These are phyloP conservation scores for Epirrhoe tristata DNA, from an alignment of 2,888 invertebrate genomes.

Conservation along the genomic window DNA sequence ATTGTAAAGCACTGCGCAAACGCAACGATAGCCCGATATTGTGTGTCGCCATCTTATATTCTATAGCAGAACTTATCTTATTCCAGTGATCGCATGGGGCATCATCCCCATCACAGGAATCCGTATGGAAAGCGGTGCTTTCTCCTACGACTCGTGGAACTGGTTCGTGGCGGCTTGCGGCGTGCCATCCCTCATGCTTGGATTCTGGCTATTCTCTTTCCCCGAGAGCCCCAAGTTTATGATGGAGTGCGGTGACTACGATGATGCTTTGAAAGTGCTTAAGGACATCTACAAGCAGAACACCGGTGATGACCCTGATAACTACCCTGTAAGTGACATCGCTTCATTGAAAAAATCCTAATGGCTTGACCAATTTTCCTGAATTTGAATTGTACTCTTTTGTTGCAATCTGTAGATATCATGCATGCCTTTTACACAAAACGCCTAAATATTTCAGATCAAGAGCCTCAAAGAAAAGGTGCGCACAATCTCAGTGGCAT, in stretches of 20 bases:
- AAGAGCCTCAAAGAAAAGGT: slow-evolving; percentile 89
- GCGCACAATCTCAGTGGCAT: slow-evolving; percentile 87
- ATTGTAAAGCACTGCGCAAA: too few species aligned
- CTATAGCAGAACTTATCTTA: neutral
- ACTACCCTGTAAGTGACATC: slow-evolving; percentile 87
- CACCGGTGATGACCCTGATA: slow-evolving; percentile 88
- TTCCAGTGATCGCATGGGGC: slow-evolving; percentile 90
- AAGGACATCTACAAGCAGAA: slow-evolving; percentile 89
- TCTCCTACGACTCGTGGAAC: slow-evolving; percentile 92
- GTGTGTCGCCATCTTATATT: neutral
- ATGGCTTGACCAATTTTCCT: slow-evolving; percentile 1
- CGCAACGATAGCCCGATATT: too few species aligned
- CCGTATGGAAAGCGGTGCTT: slow-evolving; percentile 83
- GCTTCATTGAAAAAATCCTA: slow-evolving; percentile 2
- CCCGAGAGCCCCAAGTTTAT: slow-evolving; percentile 94
- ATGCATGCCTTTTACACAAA: neutral
- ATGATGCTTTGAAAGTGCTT: slow-evolving; percentile 89
- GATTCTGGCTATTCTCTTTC: slow-evolving; percentile 89
- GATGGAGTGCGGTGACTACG: slow-evolving; percentile 91
- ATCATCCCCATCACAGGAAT: slow-evolving; percentile 89
- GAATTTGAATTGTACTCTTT: too few species aligned
- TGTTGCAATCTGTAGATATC: too few species aligned
- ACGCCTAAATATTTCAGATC: slow-evolving; percentile 75
- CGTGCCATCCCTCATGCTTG: slow-evolving; percentile 88
- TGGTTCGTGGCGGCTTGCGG: slow-evolving; percentile 91